phyloP scores from a whole-genome alignment of 2,113 vertebrate genomes.

The Lamprologus callipterus region DNA sequence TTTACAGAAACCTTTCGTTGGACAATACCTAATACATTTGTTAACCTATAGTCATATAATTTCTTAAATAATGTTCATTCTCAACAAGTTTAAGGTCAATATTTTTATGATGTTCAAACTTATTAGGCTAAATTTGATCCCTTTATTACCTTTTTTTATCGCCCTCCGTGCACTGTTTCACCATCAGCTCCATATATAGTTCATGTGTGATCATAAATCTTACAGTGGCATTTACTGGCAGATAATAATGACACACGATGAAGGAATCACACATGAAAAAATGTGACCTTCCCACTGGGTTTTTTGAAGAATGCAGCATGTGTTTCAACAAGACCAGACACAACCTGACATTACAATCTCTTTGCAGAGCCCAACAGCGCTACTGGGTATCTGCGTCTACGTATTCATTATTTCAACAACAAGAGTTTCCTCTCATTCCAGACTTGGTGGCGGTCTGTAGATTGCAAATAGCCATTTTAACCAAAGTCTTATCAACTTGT shows the following conservation, averaged over 20 bases:
- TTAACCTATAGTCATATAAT: neutral
- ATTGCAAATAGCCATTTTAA: neutral
- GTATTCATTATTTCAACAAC: rapidly evolving
- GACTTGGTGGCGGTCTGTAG: neutral
- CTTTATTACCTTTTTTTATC: neutral
- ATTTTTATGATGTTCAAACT: neutral
- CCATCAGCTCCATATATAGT: neutral
- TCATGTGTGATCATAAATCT: neutral
- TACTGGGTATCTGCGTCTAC: rapidly evolving
- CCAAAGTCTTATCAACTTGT: neutral
- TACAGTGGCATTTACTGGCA: neutral
- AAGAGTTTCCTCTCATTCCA: neutral
- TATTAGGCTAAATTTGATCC: neutral
- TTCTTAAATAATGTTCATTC: neutral
- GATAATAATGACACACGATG: neutral
- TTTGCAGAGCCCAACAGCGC: neutral
- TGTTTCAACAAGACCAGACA: neutral
- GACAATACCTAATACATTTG: neutral
- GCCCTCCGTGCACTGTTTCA: neutral
- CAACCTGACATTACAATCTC: neutral
- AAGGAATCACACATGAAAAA: neutral
- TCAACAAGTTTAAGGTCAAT: neutral
- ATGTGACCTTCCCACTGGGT: neutral
- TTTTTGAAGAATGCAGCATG: neutral
- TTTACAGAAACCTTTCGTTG: neutral